These are phyloP conservation scores for Philopotamus ludificatus DNA, from an alignment of 1,140 invertebrate species.

Conservation along the genomic window DNA sequence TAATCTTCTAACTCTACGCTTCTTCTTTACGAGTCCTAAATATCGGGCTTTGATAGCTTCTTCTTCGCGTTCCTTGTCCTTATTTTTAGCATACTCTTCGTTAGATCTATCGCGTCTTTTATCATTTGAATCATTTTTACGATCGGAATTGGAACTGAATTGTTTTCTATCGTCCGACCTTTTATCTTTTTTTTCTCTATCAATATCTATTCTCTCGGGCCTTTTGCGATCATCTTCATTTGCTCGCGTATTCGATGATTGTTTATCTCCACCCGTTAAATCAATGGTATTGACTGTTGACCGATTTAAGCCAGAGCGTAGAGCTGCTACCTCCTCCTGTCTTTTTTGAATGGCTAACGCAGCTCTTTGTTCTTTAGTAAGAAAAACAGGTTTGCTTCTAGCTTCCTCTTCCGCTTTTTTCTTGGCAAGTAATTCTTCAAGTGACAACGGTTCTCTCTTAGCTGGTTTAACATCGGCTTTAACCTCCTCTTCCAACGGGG, in stretches of 20 bases:
- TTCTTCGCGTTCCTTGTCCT: slow-evolving; percentile 88
- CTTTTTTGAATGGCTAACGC: slow-evolving; percentile 84
- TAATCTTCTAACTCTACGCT: slow-evolving; percentile 83
- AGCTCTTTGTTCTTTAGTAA: slow-evolving; percentile 93
- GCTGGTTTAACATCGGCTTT: slow-evolving; percentile 48
- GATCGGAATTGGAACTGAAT: slow-evolving; percentile 13
- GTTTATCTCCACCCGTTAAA: slow-evolving; percentile 48
- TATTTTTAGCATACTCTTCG: slow-evolving; percentile 66
- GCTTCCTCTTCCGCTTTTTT: slow-evolving; percentile 96
- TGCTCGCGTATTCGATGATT: slow-evolving; percentile 45
- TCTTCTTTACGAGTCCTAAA: slow-evolving; percentile 92
- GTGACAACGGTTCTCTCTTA: slow-evolving; percentile 88
- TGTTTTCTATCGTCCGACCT: slow-evolving; percentile 46
- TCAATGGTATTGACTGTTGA: slow-evolving; percentile 52
- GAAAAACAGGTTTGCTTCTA: slow-evolving; percentile 92
- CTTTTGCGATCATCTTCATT: slow-evolving; percentile 44
- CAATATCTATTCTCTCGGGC: slow-evolving; percentile 44
- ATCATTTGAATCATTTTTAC: slow-evolving; percentile 26
- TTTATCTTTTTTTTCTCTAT: slow-evolving; percentile 35
- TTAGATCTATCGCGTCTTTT: slow-evolving; percentile 21
- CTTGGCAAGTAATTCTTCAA: slow-evolving; percentile 94
- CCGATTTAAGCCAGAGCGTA: slow-evolving; percentile 52
- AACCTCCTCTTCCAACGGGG: slow-evolving; percentile 49
- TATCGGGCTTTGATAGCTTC: slow-evolving; percentile 95
- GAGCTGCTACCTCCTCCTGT: slow-evolving; percentile 79